Evolutionary conservation across 2,113 vertebrate species (phyloP).

Genomic region (Quiscalus mexicanus): DNA sequence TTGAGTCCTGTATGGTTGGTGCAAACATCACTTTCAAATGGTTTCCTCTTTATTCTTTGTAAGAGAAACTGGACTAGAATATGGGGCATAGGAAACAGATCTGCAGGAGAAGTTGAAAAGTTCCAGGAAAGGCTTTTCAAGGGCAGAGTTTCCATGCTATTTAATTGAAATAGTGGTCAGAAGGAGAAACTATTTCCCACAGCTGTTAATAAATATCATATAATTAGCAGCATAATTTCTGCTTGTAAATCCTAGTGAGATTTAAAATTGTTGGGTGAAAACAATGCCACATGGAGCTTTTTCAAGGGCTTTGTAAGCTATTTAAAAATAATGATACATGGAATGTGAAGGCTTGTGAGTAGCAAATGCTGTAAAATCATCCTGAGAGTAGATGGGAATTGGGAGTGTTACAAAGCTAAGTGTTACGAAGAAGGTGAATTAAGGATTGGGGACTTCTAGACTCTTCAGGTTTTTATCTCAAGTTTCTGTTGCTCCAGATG

Average conservation of each 20-base stretch:
- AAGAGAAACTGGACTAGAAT: background rate
- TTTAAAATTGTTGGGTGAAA: background rate
- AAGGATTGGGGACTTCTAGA: background rate
- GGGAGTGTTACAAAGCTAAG: background rate
- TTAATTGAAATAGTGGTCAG: background rate
- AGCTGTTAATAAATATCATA: background rate
- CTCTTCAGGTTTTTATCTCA: background rate
- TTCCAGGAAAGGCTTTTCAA: background rate
- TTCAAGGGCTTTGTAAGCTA: background rate
- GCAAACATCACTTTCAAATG: background rate
- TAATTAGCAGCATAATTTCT: background rate
- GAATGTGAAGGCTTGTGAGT: background rate
- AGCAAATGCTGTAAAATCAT: background rate
- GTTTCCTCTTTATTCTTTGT: fast-evolving
- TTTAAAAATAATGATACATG: background rate
- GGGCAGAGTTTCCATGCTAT: background rate
- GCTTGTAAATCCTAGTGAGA: background rate
- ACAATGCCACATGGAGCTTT: background rate
- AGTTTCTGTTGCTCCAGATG: background rate
- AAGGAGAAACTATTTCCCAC: background rate
- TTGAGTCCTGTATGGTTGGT: background rate
- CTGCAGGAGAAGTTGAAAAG: background rate
- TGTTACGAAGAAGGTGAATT: background rate
- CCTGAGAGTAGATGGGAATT: background rate
- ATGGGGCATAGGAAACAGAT: background rate